Evolutionary conservation across 2,113 vertebrate species (phyloP).

Genomic region (Aleadryas rufinucha): DNA sequence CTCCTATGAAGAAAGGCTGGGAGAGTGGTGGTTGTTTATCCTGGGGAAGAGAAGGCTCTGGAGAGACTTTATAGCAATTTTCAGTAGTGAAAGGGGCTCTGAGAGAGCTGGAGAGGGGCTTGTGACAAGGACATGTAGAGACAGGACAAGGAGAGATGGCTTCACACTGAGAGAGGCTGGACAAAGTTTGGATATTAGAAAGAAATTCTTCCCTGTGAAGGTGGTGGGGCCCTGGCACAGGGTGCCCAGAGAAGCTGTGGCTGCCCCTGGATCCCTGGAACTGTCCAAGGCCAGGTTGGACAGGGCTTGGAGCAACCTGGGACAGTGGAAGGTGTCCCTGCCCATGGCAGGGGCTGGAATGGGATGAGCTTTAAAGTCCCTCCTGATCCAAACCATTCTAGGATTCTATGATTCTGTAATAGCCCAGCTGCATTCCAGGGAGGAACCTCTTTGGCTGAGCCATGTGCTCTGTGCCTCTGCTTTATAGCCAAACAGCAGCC

Average conservation of each 20-base stretch:
- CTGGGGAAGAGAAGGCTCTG: background rate
- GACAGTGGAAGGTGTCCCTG: accelerated
- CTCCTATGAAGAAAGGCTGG: background rate
- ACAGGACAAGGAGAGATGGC: no score
- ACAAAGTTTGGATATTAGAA: background rate
- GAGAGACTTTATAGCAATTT: background rate
- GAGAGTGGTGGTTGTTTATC: background rate
- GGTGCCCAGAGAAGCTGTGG: background rate
- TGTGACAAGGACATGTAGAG: background rate
- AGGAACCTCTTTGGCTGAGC: background rate
- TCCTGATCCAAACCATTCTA: background rate
- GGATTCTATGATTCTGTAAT: accelerated
- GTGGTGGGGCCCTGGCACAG: background rate
- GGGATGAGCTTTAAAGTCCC: accelerated
- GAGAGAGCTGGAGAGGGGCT: background rate
- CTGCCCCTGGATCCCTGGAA: background rate
- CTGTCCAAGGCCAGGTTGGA: background rate
- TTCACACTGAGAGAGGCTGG: background rate
- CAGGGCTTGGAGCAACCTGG: accelerated
- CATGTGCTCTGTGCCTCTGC: background rate
- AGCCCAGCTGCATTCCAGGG: background rate
- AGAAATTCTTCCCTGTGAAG: accelerated
- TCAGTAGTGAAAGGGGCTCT: background rate
- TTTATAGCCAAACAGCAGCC: background rate
- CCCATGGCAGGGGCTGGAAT: accelerated